These are phyloP conservation scores for Columba guinea DNA, from an alignment of 2,797 vertebrate species.

Conservation along the genomic window DNA sequence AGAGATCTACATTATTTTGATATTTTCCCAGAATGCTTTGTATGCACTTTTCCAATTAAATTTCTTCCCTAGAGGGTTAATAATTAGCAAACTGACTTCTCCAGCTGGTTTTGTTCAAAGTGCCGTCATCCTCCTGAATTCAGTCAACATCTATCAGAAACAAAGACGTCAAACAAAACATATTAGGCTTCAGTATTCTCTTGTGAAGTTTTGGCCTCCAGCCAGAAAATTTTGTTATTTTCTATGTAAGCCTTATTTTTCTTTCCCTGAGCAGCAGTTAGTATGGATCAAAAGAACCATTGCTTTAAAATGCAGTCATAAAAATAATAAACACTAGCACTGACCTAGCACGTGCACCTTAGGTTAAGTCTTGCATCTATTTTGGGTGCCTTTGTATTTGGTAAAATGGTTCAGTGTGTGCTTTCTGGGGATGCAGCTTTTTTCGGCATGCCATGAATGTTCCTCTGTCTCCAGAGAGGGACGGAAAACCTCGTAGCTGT, in stretches of 20 bases:
- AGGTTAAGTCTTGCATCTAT: not conserved
- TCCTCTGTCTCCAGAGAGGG: not conserved
- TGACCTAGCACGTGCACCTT: not conserved
- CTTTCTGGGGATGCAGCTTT: not conserved
- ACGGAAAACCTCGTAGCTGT: not conserved
- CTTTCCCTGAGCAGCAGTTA: constrained; percentile 10
- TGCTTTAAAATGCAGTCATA: constrained; percentile 19
- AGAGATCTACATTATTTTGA: not conserved
- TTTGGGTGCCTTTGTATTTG: not conserved
- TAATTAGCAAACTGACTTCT: constrained; percentile 47
- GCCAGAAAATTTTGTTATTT: constrained; percentile 58
- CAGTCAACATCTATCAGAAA: constrained; percentile 63
- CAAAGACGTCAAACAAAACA: constrained; percentile 66
- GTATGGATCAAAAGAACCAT: constrained; percentile 18
- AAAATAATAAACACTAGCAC: constrained; percentile 13
- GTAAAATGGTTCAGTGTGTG: not conserved
- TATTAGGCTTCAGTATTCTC: constrained; percentile 42
- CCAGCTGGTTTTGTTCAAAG: constrained; percentile 56
- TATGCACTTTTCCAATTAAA: constrained; percentile 30
- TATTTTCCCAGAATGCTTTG: constrained; percentile 38
- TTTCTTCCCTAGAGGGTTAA: constrained; percentile 51
- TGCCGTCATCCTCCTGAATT: constrained; percentile 53
- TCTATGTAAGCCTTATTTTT: constrained; percentile 48
- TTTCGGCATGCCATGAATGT: not conserved
- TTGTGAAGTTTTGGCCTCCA: constrained; percentile 31